A percentile compares a stretch with the other conserved stretches of the same genome.
Evolutionary conservation across 1,140 invertebrate species (phyloP).

Genomic region (Leptopilina clavipes): DNA sequence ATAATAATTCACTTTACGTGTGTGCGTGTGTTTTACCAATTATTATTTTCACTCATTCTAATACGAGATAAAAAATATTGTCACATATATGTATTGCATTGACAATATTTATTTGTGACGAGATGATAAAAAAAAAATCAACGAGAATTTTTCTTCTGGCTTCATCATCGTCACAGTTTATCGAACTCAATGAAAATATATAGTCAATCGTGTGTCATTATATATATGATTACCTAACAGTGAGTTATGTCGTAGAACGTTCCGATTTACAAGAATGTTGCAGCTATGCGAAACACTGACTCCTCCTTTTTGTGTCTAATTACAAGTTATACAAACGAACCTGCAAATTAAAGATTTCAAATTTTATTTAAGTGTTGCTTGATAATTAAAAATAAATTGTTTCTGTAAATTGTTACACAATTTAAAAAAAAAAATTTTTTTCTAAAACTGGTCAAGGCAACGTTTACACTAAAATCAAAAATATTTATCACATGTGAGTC

Average conservation of each 20-base stretch:
- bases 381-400: too few species aligned
- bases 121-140: neutral
- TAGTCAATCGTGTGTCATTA: neutral
- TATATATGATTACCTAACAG: neutral
- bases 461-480: too few species aligned
- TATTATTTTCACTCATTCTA: neutral
- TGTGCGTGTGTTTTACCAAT: conserved; percentile 17
- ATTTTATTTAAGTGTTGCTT: neutral
- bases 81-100: neutral
- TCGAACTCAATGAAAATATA: conserved; percentile 9
- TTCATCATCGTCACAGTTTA: neutral
- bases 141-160: neutral
- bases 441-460: neutral
- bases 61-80: neutral
- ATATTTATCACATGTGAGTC: too few species aligned
- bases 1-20: conserved; percentile 5
- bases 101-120: neutral
- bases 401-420: too few species aligned
- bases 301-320: neutral
- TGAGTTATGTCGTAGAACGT: neutral
- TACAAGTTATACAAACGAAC: neutral
- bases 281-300: neutral
- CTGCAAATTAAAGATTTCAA: neutral
- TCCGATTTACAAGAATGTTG: neutral
- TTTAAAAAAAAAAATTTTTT: neutral